A percentile compares a stretch with the other conserved stretches of the same genome.
These are phyloP conservation scores for Zosterops hypoxanthus DNA, from an alignment of 2,113 vertebrate genomes.

Conservation along the genomic window DNA sequence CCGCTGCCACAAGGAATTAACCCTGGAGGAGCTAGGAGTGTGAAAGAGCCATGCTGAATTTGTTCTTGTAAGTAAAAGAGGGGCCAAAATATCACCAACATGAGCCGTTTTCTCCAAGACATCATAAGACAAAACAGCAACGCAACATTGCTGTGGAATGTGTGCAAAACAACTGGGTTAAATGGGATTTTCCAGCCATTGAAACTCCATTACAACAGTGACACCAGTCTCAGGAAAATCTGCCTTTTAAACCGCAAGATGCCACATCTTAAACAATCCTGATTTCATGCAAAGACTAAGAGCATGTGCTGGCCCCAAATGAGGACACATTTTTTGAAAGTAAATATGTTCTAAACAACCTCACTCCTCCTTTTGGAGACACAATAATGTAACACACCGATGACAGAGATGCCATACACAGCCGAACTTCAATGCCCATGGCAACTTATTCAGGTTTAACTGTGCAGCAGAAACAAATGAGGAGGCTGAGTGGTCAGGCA, in stretches of 20 bases:
- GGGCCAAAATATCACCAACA: neutral
- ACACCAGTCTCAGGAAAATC: neutral
- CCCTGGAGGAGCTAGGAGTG: neutral
- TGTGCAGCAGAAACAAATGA: neutral
- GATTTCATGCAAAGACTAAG: neutral
- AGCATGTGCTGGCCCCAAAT: neutral
- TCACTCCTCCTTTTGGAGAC: neutral
- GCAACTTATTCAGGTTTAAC: conserved; percentile 12
- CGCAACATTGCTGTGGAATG: fast-evolving
- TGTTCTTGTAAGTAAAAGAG: neutral
- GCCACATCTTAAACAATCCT: neutral
- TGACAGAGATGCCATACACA: neutral
- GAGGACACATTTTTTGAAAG: neutral
- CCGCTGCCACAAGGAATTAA: neutral
- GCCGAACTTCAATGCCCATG: neutral
- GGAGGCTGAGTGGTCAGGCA: neutral
- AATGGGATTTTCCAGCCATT: neutral
- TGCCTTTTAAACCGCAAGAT: neutral
- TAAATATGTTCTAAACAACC: neutral
- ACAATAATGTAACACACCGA: fast-evolving
- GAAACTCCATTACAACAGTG: neutral
- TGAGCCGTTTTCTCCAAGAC: neutral
- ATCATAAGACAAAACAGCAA: neutral
- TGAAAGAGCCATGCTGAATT: neutral
- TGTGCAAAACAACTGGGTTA: neutral